A percentile compares a stretch with the other conserved stretches of the same genome.
These are phyloP conservation scores for Cyphomyrmex costatus DNA, from an alignment of 1,140 invertebrate species.

Conservation along the genomic window DNA sequence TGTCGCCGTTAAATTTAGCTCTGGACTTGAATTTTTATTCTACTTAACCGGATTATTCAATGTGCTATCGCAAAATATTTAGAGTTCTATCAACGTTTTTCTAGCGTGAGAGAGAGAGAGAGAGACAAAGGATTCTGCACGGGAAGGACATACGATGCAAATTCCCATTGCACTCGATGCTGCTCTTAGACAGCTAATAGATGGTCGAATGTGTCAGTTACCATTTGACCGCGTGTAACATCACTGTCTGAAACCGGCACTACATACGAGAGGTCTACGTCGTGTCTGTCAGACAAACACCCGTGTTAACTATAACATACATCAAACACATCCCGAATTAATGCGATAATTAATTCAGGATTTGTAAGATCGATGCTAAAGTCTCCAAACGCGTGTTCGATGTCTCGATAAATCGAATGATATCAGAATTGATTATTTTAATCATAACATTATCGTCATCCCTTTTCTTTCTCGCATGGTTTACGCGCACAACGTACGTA, in stretches of 20 bases:
- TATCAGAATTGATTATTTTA: slow-evolving; percentile 23
- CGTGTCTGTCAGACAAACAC: not conserved
- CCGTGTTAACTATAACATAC: slow-evolving; percentile 6
- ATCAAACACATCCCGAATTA: not conserved
- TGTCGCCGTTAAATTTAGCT: not conserved
- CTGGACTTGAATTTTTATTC: not conserved
- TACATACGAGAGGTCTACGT: slow-evolving; percentile 3
- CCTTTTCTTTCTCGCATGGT: not conserved
- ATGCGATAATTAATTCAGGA: slow-evolving; percentile 3
- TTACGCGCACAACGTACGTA: not conserved
- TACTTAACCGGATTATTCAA: not conserved
- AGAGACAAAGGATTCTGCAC: slow-evolving; percentile 5
- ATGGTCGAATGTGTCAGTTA: slow-evolving; percentile 30
- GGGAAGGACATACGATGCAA: slow-evolving; percentile 10
- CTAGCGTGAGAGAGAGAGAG: not conserved
- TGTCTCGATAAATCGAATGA: not conserved
- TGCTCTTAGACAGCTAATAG: slow-evolving; percentile 24
- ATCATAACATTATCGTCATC: not conserved
- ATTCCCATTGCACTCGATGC: slow-evolving; percentile 16
- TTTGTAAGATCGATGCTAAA: not conserved
- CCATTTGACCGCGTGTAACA: slow-evolving; percentile 21
- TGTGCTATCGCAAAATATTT: not conserved
- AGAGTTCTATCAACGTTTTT: slow-evolving; percentile 19
- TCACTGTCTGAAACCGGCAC: slow-evolving; percentile 3
- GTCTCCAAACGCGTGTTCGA: not conserved